Evolutionary conservation across 1,140 invertebrate species (phyloP).

Genomic region (Diploscapter pachys): DNA sequence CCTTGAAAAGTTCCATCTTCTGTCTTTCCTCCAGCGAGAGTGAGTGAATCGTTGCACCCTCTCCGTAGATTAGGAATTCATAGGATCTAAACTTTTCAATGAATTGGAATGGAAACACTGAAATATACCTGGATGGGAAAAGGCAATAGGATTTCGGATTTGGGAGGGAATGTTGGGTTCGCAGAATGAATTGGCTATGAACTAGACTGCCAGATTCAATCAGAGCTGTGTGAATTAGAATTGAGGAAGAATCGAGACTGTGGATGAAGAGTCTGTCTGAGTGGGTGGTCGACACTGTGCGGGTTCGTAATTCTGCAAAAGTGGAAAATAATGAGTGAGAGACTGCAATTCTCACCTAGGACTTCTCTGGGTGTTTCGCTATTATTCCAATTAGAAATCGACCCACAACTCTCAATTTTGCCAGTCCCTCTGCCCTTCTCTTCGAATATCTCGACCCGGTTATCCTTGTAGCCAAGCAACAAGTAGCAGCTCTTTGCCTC

Average conservation of each 20-base stretch:
- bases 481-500: constrained; percentile 17
- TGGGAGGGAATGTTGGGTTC: neutral
- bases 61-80: constrained; percentile 25
- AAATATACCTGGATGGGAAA: constrained; percentile 15
- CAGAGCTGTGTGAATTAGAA: neutral
- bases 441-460: constrained; percentile 24
- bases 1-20: too few relatives aligned
- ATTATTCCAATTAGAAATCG: neutral
- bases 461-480: constrained; percentile 21
- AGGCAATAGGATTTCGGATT: constrained; percentile 8
- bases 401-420: neutral
- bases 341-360: neutral
- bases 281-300: constrained; percentile 3
- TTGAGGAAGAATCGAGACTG: neutral
- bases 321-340: too few relatives aligned
- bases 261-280: constrained; percentile 26
- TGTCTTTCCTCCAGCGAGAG: constrained; percentile 16
- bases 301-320: constrained; percentile 6
- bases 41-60: constrained; percentile 13
- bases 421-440: constrained; percentile 26
- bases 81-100: constrained; percentile 4
- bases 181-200: constrained; percentile 1
- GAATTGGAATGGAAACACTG: constrained; percentile 1
- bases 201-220: constrained; percentile 7
- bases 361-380: neutral